These are phyloP conservation scores for Corynorhinus townsendii DNA, from an alignment of 2,113 vertebrate species.

Conservation along the genomic window DNA sequence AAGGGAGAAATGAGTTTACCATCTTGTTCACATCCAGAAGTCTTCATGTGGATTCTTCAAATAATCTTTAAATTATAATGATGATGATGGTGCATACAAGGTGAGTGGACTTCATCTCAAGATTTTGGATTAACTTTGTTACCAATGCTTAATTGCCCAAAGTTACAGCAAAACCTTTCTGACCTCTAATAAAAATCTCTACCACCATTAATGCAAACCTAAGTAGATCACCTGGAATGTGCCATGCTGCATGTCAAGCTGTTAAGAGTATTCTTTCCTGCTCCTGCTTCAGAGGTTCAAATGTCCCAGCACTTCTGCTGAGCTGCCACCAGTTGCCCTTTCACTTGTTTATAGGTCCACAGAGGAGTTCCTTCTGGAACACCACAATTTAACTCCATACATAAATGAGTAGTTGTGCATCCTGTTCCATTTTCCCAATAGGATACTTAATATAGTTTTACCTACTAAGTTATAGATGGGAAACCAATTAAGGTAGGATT, in stretches of 20 bases:
- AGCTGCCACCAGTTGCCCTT: not conserved
- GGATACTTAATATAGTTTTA: not conserved
- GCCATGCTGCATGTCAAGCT: not conserved
- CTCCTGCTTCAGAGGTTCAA: not conserved
- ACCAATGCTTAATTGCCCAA: not conserved
- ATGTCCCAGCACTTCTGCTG: not conserved
- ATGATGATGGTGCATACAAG: not conserved
- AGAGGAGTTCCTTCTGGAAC: not conserved
- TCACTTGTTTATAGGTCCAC: not conserved
- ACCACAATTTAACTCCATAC: not conserved
- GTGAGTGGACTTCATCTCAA: not conserved
- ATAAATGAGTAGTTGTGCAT: not conserved
- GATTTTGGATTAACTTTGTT: not conserved
- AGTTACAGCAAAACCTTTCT: not conserved
- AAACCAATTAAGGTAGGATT: conserved; percentile 8
- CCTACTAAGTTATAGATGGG: not conserved
- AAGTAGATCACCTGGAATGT: not conserved
- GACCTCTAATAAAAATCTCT: not conserved
- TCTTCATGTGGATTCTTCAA: not conserved
- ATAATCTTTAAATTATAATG: not conserved
- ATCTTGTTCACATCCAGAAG: not conserved
- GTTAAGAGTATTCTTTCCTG: not conserved
- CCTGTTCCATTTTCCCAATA: not conserved
- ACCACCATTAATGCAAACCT: not conserved
- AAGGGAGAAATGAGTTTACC: not conserved